Base-by-base conservation (phyloP, 1,140 invertebrate genomes). In the Philopotamus ludificatus region DNA sequence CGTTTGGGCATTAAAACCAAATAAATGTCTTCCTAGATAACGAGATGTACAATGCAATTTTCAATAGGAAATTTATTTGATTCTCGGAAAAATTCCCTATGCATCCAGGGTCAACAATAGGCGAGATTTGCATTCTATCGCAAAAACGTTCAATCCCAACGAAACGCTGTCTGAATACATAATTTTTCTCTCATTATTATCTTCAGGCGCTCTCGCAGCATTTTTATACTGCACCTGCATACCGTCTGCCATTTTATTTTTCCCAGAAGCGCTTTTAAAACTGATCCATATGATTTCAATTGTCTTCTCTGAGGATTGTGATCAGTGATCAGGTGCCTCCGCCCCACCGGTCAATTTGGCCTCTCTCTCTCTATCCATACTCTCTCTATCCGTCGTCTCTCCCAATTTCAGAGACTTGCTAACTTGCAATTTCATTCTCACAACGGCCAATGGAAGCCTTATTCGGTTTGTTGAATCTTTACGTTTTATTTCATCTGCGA, bases 91-190 rank as follows among this genome's bases (percentile, higher is more conserved):
- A 15, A 10, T 49, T 49, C 9, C 20, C 15, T 49, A 49, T 21
- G 47, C 3, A 21, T 41, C 59, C 34, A 34, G 64, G 66, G 62
- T 65, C 62, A 68, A 68, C 67, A 68, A 68, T 65, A 63, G 57
- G 42, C 53, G 49, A 68, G n/a, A 68, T 68, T 68, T 68, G 50
- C 63, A 62, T 68, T 68, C 62, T 54, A 53, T 65, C 50, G 55
- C 67, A 21, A 64, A 65, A 68, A 64, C 66, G 66, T 53, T 58
- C 67, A 65, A 68, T 65, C 67, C 50, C 62, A 21, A 62, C 62
- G n/a, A 49, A 65, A 65, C 63, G 63, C 67, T 60, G 49, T 44
- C 63, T 63, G 67, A 69, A 69, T 69, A 69, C 67, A 65, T 69
- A 69, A 69, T 69, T 69, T 45, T 53, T 65, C 59, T 63, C 21